Conservation (phyloP, 2,888 invertebrate genomes). For the Eristalis arbustorum region DNA sequence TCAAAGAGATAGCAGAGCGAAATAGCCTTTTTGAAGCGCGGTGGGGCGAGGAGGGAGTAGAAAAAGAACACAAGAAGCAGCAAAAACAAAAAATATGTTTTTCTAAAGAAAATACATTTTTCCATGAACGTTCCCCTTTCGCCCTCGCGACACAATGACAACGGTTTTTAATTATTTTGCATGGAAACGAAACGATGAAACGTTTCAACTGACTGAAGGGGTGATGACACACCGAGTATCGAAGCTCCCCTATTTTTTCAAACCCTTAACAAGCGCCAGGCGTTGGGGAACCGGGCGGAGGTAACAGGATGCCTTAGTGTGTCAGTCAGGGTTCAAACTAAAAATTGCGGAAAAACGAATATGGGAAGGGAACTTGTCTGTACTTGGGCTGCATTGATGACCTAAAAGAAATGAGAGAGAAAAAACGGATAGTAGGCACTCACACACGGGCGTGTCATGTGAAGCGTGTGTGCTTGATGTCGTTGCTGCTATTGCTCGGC, state of each 20-base stretch:
- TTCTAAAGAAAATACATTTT: slow-evolving; percentile 15
- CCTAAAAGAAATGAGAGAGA: not conserved
- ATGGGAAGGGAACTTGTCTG: not conserved
- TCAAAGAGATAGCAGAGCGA: not conserved
- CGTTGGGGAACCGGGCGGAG: not conserved
- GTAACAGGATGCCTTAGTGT: not conserved
- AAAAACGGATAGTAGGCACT: not conserved
- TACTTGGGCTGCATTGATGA: not conserved
- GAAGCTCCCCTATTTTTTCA: not conserved
- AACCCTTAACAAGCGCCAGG: not conserved
- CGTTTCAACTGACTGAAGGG: not conserved
- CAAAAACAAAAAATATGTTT: not conserved
- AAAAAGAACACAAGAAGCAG: not conserved
- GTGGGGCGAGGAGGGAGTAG: too few species aligned
- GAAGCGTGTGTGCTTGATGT: not conserved
- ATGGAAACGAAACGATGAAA: slow-evolving; percentile 25
- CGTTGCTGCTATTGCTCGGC: not conserved
- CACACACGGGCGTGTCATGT: not conserved
- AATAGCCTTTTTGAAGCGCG: not conserved
- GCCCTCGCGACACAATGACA: slow-evolving; percentile 25
- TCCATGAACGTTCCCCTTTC: slow-evolving; percentile 27
- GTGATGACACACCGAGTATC: slow-evolving; percentile 3
- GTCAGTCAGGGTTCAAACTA: not conserved
- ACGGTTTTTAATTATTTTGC: slow-evolving; percentile 47
- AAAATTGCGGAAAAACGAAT: not conserved